A percentile compares a stretch with the other conserved stretches of the same genome.
phyloP scores from a whole-genome alignment of 2,113 vertebrate genomes.

The Pholis gunnellus region DNA sequence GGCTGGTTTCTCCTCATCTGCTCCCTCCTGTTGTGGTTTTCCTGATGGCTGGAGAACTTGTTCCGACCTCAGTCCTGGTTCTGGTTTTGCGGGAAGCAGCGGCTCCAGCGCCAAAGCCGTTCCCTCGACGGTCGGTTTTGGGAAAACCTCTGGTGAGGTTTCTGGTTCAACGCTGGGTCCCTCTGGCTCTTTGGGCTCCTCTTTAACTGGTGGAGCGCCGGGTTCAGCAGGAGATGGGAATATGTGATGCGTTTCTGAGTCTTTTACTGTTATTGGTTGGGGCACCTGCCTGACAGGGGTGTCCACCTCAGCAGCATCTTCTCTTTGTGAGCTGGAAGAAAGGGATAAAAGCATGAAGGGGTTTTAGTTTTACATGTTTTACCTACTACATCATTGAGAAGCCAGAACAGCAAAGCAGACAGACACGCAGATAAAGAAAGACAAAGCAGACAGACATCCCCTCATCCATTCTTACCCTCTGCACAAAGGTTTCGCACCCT shows the following conservation, averaged over 20 bases:
- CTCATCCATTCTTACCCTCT: constrained; percentile 77
- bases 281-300: neutral
- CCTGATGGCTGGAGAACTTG: constrained; percentile 18
- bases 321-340: constrained; percentile 52
- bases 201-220: constrained; percentile 35
- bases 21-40: constrained; percentile 47
- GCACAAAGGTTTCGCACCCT: constrained; percentile 58
- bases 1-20: constrained; percentile 26
- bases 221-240: constrained; percentile 35
- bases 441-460: constrained; percentile 30
- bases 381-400: neutral
- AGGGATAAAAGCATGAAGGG: constrained; percentile 28
- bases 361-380: neutral
- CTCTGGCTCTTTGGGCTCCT: constrained; percentile 59
- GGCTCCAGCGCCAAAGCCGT: constrained; percentile 21
- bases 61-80: constrained; percentile 48
- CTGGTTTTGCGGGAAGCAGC: constrained; percentile 53
- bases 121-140: neutral
- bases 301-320: constrained; percentile 43
- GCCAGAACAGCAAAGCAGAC: constrained; percentile 8
- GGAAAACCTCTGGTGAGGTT: constrained; percentile 5
- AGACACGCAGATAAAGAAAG: constrained; percentile 15
- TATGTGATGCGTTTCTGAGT: constrained; percentile 19
- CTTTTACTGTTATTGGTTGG: constrained; percentile 27
- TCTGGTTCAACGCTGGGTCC: constrained; percentile 36